A percentile compares a stretch with the other conserved stretches of the same genome.
phyloP scores from a whole-genome alignment of 2,113 vertebrate genomes.

The Australoheros scitulus region DNA sequence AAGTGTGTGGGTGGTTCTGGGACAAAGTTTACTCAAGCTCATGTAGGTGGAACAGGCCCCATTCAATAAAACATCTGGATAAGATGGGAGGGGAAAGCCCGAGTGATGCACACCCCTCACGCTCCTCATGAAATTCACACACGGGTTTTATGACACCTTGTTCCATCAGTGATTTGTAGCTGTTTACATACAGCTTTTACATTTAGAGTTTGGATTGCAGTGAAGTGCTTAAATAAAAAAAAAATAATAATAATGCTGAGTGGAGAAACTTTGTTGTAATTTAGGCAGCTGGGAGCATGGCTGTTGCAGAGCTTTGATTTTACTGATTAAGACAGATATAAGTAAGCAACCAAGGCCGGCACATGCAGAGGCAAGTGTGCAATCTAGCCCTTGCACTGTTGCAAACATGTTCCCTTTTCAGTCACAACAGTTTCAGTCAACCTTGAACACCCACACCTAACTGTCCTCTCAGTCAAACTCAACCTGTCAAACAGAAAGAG shows the following conservation, averaged over 20 bases:
- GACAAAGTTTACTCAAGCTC: constrained; percentile 3
- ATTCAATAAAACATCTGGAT: constrained; percentile 48
- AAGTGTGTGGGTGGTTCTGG: constrained; percentile 37
- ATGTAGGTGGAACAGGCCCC: constrained; percentile 5
- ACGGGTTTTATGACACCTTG: not conserved
- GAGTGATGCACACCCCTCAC: constrained; percentile 9
- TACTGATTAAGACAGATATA: not conserved
- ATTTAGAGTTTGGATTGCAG: not conserved
- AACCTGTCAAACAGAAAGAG: not conserved
- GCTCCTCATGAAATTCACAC: not conserved
- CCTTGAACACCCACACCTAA: constrained; percentile 6
- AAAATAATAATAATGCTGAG: not conserved
- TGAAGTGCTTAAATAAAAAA: not conserved
- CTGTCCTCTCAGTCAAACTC: not conserved
- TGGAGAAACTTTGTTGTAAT: not conserved
- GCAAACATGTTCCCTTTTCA: constrained; percentile 1
- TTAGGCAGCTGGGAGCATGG: not conserved
- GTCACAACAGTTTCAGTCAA: constrained; percentile 17
- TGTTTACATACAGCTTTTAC: not conserved
- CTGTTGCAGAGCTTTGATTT: not conserved
- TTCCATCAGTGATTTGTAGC: not conserved
- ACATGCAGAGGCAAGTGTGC: not conserved
- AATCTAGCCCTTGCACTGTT: not conserved
- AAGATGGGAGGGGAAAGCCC: constrained; percentile 13
- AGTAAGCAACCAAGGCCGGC: not conserved